Base-by-base conservation (phyloP, 2,888 invertebrate species). In the Brassicogethes aeneus region DNA sequence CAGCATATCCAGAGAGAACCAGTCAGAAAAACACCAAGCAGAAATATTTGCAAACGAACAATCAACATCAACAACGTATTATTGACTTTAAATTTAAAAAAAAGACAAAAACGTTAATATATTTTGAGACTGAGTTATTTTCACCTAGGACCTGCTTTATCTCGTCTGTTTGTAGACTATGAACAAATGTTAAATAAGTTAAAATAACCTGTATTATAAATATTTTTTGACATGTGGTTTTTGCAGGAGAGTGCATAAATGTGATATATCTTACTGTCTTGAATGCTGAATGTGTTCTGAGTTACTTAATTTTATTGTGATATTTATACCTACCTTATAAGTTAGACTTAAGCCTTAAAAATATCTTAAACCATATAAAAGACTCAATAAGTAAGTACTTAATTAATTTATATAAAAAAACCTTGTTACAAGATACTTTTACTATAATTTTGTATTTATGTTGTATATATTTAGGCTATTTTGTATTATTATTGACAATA, bases 1-100 rank as follows among this genome's bases (percentile, higher is more conserved):
- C 2, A 70, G 75, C 45, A 64, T 76, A 51, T 48, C 60, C 3
- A 23, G 23, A 23, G 23, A 23, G 5, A 23, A 23, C 23, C 23
- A 23, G 23, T 23, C 23, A 7, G 5, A 5, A 10, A 23, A 23
- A 10, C 23, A 5, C 5, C 5, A 10, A 5, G 10, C 5, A 5
- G 23, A 23, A 10, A 23, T 23, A 5, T 23, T 23, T 10, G 23
- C 23, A 7, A 10, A 23, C 10, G 23, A 23, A 23, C 23, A 23
- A 10, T 23, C 23, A 10, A 7, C 23, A 7, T 23, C 23, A 7
- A 5, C 5, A 10, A 10, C 23, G 23, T 23, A 23, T 10, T 23
- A 23, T 10, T 23, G 23, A 23, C 23, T 23, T 23, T 10, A n/a
- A n/a, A n/a, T n/a, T n/a, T n/a, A n/a, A n/a, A n/a, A n/a, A n/a